Conservation (phyloP, 2,888 invertebrate genomes). For the Drosophila pullipes region DNA sequence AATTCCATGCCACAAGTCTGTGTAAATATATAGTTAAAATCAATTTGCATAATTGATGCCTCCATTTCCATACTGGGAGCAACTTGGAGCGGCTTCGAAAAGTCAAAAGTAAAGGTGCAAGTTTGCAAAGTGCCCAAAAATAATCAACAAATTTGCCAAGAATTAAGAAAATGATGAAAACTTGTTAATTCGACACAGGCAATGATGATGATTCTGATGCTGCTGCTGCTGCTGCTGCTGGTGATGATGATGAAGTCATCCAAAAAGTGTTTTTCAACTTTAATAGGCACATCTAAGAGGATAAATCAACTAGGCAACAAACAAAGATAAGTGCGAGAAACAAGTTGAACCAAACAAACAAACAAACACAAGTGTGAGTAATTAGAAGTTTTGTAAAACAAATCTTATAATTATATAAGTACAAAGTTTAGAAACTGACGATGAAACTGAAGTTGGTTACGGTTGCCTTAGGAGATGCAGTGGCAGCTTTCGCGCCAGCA, state of each 20-base stretch:
- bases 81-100: not conserved
- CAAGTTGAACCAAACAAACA: slow-evolving; percentile 5
- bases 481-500: slow-evolving; percentile 82
- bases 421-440: slow-evolving; percentile 9
- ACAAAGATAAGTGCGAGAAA: slow-evolving; percentile 4
- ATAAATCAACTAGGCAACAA: slow-evolving; percentile 11
- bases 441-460: not conserved
- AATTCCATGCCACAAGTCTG: not conserved
- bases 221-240: not conserved
- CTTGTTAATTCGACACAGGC: slow-evolving; percentile 54
- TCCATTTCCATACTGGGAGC: not conserved
- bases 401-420: slow-evolving; percentile 37
- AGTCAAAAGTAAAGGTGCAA: not conserved
- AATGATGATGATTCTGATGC: slow-evolving; percentile 1
- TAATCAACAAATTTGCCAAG: slow-evolving; percentile 20
- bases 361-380: slow-evolving; percentile 15
- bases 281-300: slow-evolving; percentile 32
- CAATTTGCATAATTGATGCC: slow-evolving; percentile 3
- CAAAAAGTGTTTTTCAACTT: slow-evolving; percentile 34
- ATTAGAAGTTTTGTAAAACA: slow-evolving; percentile 19
- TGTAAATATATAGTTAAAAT: not conserved
- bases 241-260: not conserved
- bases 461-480: slow-evolving; percentile 75
- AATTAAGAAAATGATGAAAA: slow-evolving; percentile 21
- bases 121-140: slow-evolving; percentile 3